Conservation (phyloP, 2,797 vertebrate genomes). For the Pelobates cultripes region DNA sequence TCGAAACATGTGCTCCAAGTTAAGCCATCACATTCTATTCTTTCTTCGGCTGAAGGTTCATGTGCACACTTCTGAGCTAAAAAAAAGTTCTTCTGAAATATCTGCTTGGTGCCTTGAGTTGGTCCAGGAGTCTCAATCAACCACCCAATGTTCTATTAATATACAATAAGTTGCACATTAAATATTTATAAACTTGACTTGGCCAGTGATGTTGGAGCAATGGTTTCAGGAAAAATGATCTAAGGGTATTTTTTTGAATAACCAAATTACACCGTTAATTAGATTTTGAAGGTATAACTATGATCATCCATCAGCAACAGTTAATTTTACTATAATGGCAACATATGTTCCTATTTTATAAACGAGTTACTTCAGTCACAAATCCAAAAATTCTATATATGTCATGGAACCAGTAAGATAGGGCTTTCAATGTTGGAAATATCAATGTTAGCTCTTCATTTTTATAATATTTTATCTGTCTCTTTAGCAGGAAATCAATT, state of each 20-base stretch:
- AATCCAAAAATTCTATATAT: too few species aligned
- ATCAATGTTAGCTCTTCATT: too few species aligned
- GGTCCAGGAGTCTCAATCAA: neutral
- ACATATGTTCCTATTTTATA: neutral
- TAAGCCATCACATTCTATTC: too few species aligned
- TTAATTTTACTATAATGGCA: neutral
- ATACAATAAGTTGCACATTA: neutral
- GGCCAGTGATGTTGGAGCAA: neutral
- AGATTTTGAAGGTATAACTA: neutral
- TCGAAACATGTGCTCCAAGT: too few species aligned
- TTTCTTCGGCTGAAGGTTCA: neutral
- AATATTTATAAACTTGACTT: neutral
- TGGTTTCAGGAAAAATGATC: neutral
- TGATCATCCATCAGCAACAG: neutral
- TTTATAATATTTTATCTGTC: neutral
- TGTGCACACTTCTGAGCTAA: neutral
- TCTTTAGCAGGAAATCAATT: conserved; percentile 8
- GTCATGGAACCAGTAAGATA: too few species aligned
- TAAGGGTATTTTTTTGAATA: neutral
- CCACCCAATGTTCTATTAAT: neutral
- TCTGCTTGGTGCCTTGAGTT: neutral
- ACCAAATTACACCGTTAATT: neutral
- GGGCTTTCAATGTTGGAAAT: too few species aligned
- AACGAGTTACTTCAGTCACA: neutral
- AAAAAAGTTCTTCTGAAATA: neutral